A percentile compares a stretch with the other conserved stretches of the same genome.
Conservation (phyloP, 2,888 invertebrate genomes). For the Acronicta alni region DNA sequence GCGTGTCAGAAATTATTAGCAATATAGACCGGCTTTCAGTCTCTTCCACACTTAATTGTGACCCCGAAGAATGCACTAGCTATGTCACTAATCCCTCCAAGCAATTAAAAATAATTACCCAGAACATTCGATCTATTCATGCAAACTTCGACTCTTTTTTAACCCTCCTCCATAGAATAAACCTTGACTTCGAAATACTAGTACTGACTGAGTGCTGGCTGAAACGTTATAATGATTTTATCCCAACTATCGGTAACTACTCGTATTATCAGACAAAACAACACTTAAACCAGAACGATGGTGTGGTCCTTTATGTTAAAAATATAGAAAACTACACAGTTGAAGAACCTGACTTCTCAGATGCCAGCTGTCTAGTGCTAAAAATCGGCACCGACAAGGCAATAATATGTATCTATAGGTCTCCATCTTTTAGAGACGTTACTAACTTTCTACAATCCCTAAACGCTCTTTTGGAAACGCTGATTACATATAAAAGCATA, state of each 20-base stretch:
- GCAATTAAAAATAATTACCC: neutral
- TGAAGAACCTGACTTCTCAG: neutral
- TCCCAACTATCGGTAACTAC: too few relatives aligned
- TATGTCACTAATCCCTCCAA: neutral
- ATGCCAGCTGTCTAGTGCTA: neutral
- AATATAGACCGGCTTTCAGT: too few relatives aligned
- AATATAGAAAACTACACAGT: neutral
- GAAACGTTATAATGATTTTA: too few relatives aligned
- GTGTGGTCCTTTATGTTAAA: neutral
- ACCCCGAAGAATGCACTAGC: too few relatives aligned
- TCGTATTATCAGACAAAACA: neutral
- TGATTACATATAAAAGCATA: neutral
- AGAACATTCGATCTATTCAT: neutral
- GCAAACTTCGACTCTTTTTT: neutral
- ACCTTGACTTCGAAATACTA: neutral
- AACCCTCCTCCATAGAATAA: neutral
- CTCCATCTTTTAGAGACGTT: neutral
- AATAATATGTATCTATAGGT: neutral
- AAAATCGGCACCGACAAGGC: neutral
- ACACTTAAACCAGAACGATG: neutral
- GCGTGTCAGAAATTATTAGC: too few relatives aligned
- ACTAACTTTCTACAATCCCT: neutral
- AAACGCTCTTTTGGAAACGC: neutral
- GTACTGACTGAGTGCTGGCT: neutral
- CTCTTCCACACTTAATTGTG: too few relatives aligned